Conservation (phyloP, 2,888 invertebrate genomes). For the Torymus auratus region DNA sequence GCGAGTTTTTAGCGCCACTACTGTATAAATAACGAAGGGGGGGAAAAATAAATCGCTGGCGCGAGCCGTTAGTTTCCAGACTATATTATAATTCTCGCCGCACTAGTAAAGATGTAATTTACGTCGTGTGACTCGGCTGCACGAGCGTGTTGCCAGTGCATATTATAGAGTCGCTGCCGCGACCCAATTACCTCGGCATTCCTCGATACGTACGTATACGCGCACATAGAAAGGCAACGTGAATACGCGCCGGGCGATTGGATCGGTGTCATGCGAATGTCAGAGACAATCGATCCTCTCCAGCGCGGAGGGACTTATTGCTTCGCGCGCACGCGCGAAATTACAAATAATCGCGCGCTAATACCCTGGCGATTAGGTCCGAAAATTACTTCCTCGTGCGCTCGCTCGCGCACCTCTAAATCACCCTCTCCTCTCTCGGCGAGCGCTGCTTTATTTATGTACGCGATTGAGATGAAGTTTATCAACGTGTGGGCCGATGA, state of each 20-base stretch:
- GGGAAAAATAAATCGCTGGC: too few species aligned
- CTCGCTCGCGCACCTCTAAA: conserved; percentile 3
- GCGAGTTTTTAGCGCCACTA: too few species aligned
- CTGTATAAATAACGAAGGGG: too few species aligned
- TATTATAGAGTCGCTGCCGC: background rate
- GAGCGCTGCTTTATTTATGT: conserved; percentile 18
- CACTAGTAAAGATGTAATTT: conserved; percentile 47
- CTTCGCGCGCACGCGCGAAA: conserved; percentile 13
- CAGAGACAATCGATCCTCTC: conserved; percentile 35
- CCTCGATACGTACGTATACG: conserved; percentile 9
- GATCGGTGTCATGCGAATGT: conserved; percentile 42
- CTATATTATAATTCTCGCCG: too few species aligned
- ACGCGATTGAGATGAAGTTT: conserved; percentile 10
- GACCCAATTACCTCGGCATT: conserved; percentile 48
- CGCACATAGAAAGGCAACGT: background rate
- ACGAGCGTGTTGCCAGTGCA: background rate
- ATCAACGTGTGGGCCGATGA: too few species aligned
- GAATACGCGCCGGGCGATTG: conserved; percentile 10
- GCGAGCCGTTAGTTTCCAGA: too few species aligned
- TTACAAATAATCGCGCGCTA: conserved; percentile 49
- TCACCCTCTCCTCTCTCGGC: background rate
- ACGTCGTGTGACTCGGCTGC: conserved; percentile 32
- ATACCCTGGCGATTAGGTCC: conserved; percentile 34
- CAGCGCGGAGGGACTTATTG: background rate
- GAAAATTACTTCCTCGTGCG: conserved; percentile 48